These are phyloP conservation scores for Rousettus leschenaultii DNA, from an alignment of 2,113 vertebrate species.

Conservation along the genomic window DNA sequence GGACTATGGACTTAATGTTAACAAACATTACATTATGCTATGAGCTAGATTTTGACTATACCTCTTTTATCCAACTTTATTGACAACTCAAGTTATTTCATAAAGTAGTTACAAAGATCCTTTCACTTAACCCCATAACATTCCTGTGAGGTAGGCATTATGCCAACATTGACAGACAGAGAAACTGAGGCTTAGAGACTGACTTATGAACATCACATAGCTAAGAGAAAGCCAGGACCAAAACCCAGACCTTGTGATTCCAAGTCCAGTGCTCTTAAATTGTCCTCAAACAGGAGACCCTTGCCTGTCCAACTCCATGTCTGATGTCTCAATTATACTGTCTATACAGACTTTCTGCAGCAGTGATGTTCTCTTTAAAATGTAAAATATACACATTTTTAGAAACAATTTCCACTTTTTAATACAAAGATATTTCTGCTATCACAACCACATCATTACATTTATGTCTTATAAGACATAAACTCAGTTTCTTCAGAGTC, in stretches of 20 bases:
- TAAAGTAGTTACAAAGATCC: constrained; percentile 2
- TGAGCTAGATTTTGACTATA: background rate
- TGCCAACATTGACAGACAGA: background rate
- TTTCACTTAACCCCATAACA: background rate
- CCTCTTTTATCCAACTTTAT: constrained; percentile 17
- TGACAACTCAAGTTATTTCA: constrained; percentile 23
- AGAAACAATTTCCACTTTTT: background rate
- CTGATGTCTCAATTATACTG: background rate
- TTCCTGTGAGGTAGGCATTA: constrained; percentile 22
- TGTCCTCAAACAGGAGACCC: background rate
- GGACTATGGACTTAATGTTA: background rate
- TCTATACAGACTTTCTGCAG: background rate
- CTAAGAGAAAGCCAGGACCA: background rate
- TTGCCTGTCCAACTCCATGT: background rate
- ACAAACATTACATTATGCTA: background rate
- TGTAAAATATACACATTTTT: background rate
- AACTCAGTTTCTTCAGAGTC: background rate
- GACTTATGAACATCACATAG: background rate
- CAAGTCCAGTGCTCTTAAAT: background rate
- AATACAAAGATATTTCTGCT: constrained; percentile 40
- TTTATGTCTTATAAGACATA: background rate
- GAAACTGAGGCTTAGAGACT: background rate
- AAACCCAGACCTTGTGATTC: background rate
- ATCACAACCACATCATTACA: background rate
- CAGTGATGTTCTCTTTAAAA: background rate